A percentile compares a stretch with the other conserved stretches of the same genome.
Evolutionary conservation across 1,140 invertebrate species (phyloP).

Genomic region (Oryzaephilus surinamensis): DNA sequence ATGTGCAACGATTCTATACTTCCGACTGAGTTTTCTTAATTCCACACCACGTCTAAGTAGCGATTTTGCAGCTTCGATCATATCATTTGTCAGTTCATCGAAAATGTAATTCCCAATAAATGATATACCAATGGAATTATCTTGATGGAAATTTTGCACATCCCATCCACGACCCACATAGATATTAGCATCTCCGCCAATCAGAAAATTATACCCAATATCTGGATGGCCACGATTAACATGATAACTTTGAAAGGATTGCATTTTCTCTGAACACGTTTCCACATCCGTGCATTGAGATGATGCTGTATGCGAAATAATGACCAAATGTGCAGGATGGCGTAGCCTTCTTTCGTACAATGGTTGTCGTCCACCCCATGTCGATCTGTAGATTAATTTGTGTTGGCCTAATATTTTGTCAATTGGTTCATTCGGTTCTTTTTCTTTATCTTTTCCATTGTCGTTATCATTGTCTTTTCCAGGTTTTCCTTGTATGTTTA

Average conservation of each 20-base stretch:
- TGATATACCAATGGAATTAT: conserved; percentile 36
- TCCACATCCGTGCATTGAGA: conserved; percentile 23
- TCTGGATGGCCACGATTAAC: conserved; percentile 32
- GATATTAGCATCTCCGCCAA: conserved; percentile 53
- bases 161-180: conserved; percentile 55
- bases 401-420: not conserved
- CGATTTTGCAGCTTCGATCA: conserved; percentile 30
- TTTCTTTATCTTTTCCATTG: not conserved
- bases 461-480: too few relatives aligned
- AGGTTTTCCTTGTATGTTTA: too few relatives aligned
- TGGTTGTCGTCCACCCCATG: conserved; percentile 16
- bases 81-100: conserved; percentile 25
- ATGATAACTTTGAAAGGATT: conserved; percentile 33
- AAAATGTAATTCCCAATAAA: conserved; percentile 39
- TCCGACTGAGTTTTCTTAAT: conserved; percentile 22
- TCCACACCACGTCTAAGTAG: conserved; percentile 32
- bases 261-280: conserved; percentile 34
- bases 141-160: conserved; percentile 41
- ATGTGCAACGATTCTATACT: conserved; percentile 36
- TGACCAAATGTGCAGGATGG: conserved; percentile 33
- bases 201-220: conserved; percentile 53
- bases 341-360: conserved; percentile 12
- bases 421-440: not conserved
- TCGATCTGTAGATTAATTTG: not conserved
- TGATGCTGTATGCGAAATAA: conserved; percentile 38